Evolutionary conservation across 2,888 invertebrate genomes (phyloP).

Genomic region (Bembecia ichneumoniformis): DNA sequence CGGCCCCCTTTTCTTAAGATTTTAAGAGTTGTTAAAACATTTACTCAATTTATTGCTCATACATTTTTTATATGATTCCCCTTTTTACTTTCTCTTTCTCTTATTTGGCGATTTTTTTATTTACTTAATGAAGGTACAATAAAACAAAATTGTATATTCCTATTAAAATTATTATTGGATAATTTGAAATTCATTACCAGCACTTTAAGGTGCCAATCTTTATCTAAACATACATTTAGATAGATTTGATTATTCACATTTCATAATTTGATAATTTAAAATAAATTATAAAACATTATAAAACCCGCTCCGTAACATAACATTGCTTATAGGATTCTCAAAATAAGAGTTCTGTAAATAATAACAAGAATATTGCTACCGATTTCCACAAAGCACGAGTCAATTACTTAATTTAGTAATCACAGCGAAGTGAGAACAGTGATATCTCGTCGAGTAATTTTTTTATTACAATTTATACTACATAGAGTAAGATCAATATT

Average conservation of each 20-base stretch:
- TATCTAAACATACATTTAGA: conserved; percentile 51
- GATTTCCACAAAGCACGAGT: background rate
- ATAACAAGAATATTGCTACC: background rate
- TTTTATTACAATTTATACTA: conserved; percentile 22
- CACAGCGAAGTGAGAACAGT: conserved; percentile 16
- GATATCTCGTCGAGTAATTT: conserved; percentile 14
- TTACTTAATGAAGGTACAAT: background rate
- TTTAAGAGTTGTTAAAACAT: too few relatives aligned
- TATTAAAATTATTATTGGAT: conserved; percentile 29
- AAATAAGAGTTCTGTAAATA: background rate
- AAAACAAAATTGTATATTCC: background rate
- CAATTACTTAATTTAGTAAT: conserved; percentile 3
- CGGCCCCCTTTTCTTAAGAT: too few relatives aligned
- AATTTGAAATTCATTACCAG: conserved; percentile 56
- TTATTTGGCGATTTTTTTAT: too few relatives aligned
- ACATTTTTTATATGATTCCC: too few relatives aligned
- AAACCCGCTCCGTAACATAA: background rate
- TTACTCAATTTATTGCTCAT: too few relatives aligned
- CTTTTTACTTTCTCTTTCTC: too few relatives aligned
- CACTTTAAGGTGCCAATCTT: conserved; percentile 40
- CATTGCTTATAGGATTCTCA: background rate
- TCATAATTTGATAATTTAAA: background rate
- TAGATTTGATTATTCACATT: conserved; percentile 21
- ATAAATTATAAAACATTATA: background rate
- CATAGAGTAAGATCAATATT: conserved; percentile 28